phyloP scores from a whole-genome alignment of 2,888 invertebrate species.

The Pharmacophagus antenor region DNA sequence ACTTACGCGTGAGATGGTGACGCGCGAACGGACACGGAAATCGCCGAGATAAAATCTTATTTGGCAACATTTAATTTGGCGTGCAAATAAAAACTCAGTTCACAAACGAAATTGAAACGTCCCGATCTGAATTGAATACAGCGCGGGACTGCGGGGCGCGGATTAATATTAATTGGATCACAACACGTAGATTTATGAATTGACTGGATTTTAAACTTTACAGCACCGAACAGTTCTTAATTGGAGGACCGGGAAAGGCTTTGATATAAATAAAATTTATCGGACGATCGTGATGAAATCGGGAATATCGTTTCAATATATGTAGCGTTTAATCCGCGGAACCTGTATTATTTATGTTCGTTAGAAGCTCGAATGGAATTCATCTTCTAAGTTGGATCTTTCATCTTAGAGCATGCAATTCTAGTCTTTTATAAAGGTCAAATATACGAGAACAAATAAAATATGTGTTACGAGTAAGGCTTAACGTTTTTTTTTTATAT shows the following conservation, averaged over 20 bases:
- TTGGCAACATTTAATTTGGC: conserved; percentile 59
- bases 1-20: conserved; percentile 4
- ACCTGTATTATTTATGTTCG: conserved; percentile 9
- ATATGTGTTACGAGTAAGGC: no score
- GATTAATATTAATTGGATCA: conserved; percentile 74
- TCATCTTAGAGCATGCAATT: no score
- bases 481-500: no score
- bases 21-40: conserved; percentile 20
- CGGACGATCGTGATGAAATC: conserved; percentile 34
- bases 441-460: no score
- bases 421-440: no score
- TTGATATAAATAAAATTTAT: conserved; percentile 37
- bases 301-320: conserved; percentile 16
- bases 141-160: conserved; percentile 52
- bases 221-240: conserved; percentile 48
- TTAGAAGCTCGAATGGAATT: conserved; percentile 13
- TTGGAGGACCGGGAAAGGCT: conserved; percentile 44
- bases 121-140: conserved; percentile 60
- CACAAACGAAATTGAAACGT: conserved; percentile 63
- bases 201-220: conserved; percentile 47
- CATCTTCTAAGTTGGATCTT: conserved; percentile 8
- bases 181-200: conserved; percentile 61
- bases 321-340: conserved; percentile 19
- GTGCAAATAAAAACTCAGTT: conserved; percentile 62
- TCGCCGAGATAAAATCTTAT: conserved; percentile 48